Percentiles rank a stretch among this genome's conserved stretches.
Evolutionary conservation across 2,113 vertebrate genomes (phyloP).

Genomic region (Pterocles burchelli): DNA sequence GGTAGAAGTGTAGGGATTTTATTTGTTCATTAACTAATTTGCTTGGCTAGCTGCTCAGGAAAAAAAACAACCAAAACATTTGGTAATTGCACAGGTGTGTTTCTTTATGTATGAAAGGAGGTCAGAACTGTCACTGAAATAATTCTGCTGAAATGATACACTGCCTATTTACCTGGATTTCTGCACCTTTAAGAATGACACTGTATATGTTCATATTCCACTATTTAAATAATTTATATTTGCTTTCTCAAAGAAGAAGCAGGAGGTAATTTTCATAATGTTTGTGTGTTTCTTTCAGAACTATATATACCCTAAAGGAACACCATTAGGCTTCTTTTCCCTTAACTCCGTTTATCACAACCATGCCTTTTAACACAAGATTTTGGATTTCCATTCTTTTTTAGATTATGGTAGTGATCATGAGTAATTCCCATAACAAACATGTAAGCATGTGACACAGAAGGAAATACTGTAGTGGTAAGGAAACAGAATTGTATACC

Average conservation of each 20-base stretch:
- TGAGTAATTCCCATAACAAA: neutral
- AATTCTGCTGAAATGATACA: neutral
- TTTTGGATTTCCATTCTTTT: neutral
- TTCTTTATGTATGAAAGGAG: neutral
- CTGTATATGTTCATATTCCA: neutral
- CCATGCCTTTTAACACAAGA: neutral
- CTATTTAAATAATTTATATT: neutral
- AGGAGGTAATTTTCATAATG: neutral
- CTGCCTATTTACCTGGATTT: neutral
- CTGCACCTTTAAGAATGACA: neutral
- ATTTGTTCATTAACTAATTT: neutral
- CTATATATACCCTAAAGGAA: neutral
- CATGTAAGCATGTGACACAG: neutral
- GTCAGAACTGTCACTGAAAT: neutral
- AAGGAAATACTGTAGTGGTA: neutral
- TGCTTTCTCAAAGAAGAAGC: neutral
- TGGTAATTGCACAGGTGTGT: neutral
- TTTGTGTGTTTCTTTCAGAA: neutral
- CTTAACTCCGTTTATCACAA: neutral
- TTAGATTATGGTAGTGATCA: neutral
- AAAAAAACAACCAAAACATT: neutral
- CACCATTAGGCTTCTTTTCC: neutral
- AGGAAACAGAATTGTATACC: neutral
- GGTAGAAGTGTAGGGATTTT: neutral
- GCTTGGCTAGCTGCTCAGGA: neutral